Evolutionary conservation across 2,113 vertebrate genomes (phyloP).

Genomic region (Hystrix brachyura): DNA sequence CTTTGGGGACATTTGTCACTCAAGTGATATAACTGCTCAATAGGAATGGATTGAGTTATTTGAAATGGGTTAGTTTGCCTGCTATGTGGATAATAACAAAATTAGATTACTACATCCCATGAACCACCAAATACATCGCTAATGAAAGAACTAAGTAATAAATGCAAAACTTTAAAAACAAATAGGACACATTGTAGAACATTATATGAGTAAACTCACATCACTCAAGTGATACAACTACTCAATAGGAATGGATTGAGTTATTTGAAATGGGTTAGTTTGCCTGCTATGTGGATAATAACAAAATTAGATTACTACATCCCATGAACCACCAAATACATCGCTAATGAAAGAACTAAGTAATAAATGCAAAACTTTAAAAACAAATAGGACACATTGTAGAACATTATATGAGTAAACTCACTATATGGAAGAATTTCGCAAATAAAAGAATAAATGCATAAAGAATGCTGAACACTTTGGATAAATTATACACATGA

Average conservation of each 20-base stretch:
- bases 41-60: not conserved
- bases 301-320: not conserved
- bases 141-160: not conserved
- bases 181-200: not conserved
- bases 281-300: not conserved
- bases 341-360: not conserved
- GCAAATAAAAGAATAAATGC: not conserved
- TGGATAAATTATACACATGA: not conserved
- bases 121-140: not conserved
- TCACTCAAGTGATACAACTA: not conserved
- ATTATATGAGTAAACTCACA: not conserved
- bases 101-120: not conserved
- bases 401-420: not conserved
- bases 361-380: not conserved
- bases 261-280: fast-evolving
- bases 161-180: not conserved
- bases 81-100: not conserved
- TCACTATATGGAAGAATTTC: not conserved
- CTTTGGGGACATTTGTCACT: too few species aligned
- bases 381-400: not conserved
- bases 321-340: not conserved
- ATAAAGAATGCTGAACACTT: not conserved
- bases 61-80: fast-evolving
- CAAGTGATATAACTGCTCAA: not conserved
- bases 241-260: fast-evolving